A percentile compares a stretch with the other conserved stretches of the same genome.
These are phyloP conservation scores for Halocaridina rubra DNA, from an alignment of 2,888 invertebrate genomes.

Conservation along the genomic window DNA sequence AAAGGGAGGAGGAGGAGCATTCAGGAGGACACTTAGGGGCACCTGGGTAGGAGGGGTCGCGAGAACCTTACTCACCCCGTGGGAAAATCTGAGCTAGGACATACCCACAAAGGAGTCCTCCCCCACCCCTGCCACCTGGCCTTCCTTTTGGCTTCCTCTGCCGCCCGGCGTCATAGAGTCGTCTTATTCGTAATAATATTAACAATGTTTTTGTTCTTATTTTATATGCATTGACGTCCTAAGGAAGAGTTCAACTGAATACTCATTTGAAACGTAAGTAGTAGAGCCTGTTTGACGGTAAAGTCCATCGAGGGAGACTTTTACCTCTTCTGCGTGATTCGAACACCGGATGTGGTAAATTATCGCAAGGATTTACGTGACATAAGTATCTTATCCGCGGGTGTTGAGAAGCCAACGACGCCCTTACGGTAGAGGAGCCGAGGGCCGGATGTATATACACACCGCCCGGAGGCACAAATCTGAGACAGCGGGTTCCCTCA, in stretches of 20 bases:
- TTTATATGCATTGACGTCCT: no score
- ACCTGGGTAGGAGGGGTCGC: constrained; percentile 2
- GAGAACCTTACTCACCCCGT: constrained; percentile 42
- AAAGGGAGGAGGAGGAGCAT: not conserved
- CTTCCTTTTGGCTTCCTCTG: not conserved
- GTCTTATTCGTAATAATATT: no score
- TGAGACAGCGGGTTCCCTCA: constrained; percentile 29
- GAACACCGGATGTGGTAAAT: constrained; percentile 60
- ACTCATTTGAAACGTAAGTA: not conserved
- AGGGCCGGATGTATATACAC: constrained; percentile 11
- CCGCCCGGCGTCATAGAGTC: not conserved
- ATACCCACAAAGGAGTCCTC: constrained; percentile 42
- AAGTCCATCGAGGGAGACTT: constrained; percentile 5
- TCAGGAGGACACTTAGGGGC: not conserved
- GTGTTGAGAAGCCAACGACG: constrained; percentile 22
- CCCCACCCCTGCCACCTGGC: not conserved
- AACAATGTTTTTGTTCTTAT: no score
- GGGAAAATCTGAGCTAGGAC: constrained; percentile 52
- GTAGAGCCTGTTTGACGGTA: constrained; percentile 1
- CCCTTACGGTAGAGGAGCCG: constrained; percentile 21
- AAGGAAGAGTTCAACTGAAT: no score
- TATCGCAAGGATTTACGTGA: constrained; percentile 52
- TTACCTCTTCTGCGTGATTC: not conserved
- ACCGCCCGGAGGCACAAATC: constrained; percentile 38
- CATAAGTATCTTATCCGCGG: constrained; percentile 30